phyloP scores from a whole-genome alignment of 2,888 invertebrate genomes.

The Athetis lepigone region DNA sequence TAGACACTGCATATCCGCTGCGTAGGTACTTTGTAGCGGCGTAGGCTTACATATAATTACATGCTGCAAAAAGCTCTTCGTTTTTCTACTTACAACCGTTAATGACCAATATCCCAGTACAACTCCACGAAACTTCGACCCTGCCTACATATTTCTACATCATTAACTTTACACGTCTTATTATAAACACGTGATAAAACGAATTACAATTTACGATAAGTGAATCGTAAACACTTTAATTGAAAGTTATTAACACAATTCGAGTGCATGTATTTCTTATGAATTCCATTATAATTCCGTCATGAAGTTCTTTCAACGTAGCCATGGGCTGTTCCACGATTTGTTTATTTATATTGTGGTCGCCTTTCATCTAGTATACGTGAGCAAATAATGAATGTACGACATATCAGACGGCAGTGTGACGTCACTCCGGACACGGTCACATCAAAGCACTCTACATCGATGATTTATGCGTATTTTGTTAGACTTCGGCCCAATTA shows the following conservation, averaged over 20 bases:
- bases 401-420: slow-evolving; percentile 81
- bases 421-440: slow-evolving; percentile 87
- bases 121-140: no score
- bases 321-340: slow-evolving; percentile 80
- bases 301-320: slow-evolving; percentile 80
- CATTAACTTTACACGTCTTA: slow-evolving; percentile 41
- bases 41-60: neutral
- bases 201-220: slow-evolving; percentile 56
- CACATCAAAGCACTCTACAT: slow-evolving; percentile 85
- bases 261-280: slow-evolving; percentile 77
- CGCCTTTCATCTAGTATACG: slow-evolving; percentile 89
- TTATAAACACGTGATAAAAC: slow-evolving; percentile 53
- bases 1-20: neutral
- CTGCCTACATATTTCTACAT: slow-evolving; percentile 28
- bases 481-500: slow-evolving; percentile 86
- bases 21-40: neutral
- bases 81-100: no score
- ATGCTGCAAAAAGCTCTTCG: no score
- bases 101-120: no score
- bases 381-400: slow-evolving; percentile 89
- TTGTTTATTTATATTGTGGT: slow-evolving; percentile 88
- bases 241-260: slow-evolving; percentile 63
- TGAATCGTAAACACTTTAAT: slow-evolving; percentile 57
- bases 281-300: slow-evolving; percentile 82
- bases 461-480: slow-evolving; percentile 88